A percentile compares a stretch with the other conserved stretches of the same genome.
phyloP scores from a whole-genome alignment of 2,113 vertebrate species.

The Prionailurus viverrinus region DNA sequence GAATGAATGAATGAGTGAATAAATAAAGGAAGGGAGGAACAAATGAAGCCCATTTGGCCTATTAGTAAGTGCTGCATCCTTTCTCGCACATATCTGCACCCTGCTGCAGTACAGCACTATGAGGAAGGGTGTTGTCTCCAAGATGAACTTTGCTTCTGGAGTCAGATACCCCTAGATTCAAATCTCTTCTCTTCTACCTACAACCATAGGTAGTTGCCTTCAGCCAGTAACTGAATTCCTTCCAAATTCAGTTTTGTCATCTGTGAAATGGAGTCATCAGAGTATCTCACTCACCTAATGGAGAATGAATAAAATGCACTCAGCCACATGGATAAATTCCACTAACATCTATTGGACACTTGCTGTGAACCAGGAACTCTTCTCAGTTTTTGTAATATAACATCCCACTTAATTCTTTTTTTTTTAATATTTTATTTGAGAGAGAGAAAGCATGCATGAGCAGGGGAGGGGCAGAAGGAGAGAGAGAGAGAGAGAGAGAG shows the following conservation, averaged over 20 bases:
- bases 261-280: background rate
- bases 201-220: background rate
- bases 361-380: background rate
- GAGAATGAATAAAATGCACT: background rate
- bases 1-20: background rate
- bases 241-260: background rate
- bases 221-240: background rate
- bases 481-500: too few relatives aligned
- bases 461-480: too few relatives aligned
- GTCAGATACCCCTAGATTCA: background rate
- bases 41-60: background rate
- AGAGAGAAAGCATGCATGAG: too few relatives aligned
- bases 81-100: accelerated
- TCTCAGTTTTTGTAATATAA: background rate
- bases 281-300: background rate
- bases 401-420: background rate
- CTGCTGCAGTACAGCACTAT: accelerated
- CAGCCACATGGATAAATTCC: background rate
- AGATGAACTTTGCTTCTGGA: background rate
- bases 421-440: too few relatives aligned
- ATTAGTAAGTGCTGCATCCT: accelerated
- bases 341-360: too few relatives aligned
- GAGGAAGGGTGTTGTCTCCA: background rate
- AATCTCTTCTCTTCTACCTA: background rate
- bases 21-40: background rate